These are phyloP conservation scores for Capromys pilorides DNA, from an alignment of 2,797 vertebrate genomes.

Conservation along the genomic window DNA sequence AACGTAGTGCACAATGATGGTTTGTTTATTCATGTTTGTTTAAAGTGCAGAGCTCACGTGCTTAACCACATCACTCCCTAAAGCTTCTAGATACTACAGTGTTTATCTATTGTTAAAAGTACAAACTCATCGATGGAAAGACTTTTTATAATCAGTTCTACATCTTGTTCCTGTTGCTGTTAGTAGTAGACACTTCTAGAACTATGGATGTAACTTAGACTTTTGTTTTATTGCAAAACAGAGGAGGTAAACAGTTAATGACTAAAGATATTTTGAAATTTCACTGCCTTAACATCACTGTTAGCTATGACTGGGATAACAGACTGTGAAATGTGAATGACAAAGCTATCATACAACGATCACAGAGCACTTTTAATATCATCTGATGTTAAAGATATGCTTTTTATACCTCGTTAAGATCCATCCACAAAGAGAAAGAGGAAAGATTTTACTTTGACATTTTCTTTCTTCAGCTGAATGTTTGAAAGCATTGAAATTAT, in stretches of 20 bases:
- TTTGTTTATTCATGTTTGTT: not conserved
- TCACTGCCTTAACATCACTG: not conserved
- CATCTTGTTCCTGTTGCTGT: not conserved
- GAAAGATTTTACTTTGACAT: not conserved
- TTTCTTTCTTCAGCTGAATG: not conserved
- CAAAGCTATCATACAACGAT: not conserved
- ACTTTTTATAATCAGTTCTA: not conserved
- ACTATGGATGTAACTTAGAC: not conserved
- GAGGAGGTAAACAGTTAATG: not conserved
- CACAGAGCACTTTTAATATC: not conserved
- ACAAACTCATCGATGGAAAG: not conserved
- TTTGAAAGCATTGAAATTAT: constrained; percentile 33
- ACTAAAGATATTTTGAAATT: not conserved
- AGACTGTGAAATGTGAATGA: not conserved
- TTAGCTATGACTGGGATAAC: not conserved
- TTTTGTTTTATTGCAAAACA: not conserved
- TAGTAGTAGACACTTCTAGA: constrained; percentile 8
- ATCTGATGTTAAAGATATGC: not conserved
- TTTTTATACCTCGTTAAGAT: constrained; percentile 13
- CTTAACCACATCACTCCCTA: not conserved
- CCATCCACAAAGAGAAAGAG: not conserved
- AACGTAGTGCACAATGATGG: not conserved
- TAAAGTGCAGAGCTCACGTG: not conserved
- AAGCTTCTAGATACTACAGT: not conserved
- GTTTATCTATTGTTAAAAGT: not conserved